These are phyloP conservation scores for Rhagonycha lutea DNA, from an alignment of 2,888 invertebrate species.

Conservation along the genomic window DNA sequence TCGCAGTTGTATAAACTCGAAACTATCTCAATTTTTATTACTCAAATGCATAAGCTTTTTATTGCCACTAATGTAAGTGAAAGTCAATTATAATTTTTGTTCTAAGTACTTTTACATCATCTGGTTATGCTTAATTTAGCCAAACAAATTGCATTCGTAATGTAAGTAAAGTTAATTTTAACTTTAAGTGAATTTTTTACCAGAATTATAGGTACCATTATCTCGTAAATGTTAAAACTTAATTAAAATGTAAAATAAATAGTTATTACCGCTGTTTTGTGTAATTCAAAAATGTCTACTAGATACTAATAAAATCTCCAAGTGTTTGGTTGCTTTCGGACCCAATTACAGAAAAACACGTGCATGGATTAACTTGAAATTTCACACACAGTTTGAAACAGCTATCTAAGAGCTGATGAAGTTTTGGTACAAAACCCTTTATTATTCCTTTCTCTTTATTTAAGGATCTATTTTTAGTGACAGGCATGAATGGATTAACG, in stretches of 20 bases:
- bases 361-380: too few relatives aligned
- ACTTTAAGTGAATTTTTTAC: neutral
- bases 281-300: too few relatives aligned
- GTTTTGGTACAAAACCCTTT: too few relatives aligned
- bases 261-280: neutral
- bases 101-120: neutral
- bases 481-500: too few relatives aligned
- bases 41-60: neutral
- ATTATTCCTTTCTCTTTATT: too few relatives aligned
- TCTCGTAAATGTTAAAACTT: neutral
- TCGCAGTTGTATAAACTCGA: neutral
- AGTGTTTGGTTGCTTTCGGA: too few relatives aligned
- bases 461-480: too few relatives aligned
- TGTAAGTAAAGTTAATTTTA: neutral
- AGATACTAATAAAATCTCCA: too few relatives aligned
- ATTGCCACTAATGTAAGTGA: neutral
- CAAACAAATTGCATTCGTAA: neutral
- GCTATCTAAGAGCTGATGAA: too few relatives aligned
- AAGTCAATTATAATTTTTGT: neutral
- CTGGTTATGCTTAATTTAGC: neutral
- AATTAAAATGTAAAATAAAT: neutral
- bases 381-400: too few relatives aligned
- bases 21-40: neutral
- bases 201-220: too few relatives aligned
- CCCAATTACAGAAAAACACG: too few relatives aligned